Base-by-base conservation (phyloP, 92 coral and sea anemone species). In the Scolanthus callimorphus region DNA sequence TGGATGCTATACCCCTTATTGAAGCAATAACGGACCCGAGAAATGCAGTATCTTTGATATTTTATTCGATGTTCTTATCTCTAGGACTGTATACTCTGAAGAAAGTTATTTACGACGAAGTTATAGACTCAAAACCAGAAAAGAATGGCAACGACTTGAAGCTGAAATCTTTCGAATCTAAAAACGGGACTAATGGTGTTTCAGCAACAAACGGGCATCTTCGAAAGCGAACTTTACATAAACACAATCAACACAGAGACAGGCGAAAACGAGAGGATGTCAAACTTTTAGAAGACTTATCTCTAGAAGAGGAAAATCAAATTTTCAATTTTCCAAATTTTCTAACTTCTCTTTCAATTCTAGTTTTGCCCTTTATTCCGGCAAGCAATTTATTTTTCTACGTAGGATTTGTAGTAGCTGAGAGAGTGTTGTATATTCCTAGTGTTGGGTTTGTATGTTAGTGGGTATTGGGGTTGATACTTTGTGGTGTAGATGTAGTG, bases 351-450 rank as follows among this genome's bases (percentile, higher is more conserved):
- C 50, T 88, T 74, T 85, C 87, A 31, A 84, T 81, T 26, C 47
- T 77, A 21, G 64, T 74, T 2, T 70, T 92, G 25, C 78, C 98
- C n/a, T 92, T 92, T 31, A 48, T 88, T 15, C 98, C 98, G 9
- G 98, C 98, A 6, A 58, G 81, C 34, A 92, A 92, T 39, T 20
- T 92, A 55, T 88, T 92, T 81, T 92, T 92, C 90, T 92, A 92
- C 46, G 98, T 92, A 31, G 98, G 98, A 0, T 92, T 92, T 57
- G 98, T 92, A 17, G 89, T 92, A 11, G 98, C 98, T 0, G 98
- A 92, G 49, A 74, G 98, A 48, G 84, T 92, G 54, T 70, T 92
- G 64, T 92, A 92, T 69, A 84, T 92, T 17, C 98, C 98, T 11
- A 92, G 98, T 72, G 81, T 92, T 20, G 98, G 98, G 0, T 88